Evolutionary conservation across 2,888 invertebrate species (phyloP).

Genomic region (Pycnomerus fuliginosus): DNA sequence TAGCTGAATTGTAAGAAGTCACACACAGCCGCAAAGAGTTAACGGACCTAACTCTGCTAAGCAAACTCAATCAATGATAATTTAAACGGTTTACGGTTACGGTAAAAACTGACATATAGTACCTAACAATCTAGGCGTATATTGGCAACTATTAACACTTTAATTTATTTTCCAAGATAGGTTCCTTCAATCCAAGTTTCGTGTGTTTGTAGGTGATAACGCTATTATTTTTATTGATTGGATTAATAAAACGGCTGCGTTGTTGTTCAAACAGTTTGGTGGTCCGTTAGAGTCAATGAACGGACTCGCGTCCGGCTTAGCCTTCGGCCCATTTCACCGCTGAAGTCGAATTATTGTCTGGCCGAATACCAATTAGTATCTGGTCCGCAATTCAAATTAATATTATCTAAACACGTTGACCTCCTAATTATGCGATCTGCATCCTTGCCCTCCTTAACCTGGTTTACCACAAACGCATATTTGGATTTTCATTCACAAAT

Average conservation of each 20-base stretch:
- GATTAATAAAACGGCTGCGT: too few relatives aligned
- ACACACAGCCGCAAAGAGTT: too few relatives aligned
- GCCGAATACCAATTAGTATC: constrained; percentile 28
- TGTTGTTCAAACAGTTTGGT: constrained; percentile 19
- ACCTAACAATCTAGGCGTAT: too few relatives aligned
- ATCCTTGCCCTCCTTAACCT: constrained; percentile 45
- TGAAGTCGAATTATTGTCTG: constrained; percentile 12
- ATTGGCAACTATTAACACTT: too few relatives aligned
- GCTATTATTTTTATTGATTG: too few relatives aligned
- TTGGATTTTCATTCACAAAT: neutral
- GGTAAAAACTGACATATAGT: too few relatives aligned
- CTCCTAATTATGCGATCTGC: constrained; percentile 33
- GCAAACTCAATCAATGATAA: constrained; percentile 8
- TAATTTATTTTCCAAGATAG: too few relatives aligned
- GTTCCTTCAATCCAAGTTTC: too few relatives aligned
- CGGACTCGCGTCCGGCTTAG: constrained; percentile 15
- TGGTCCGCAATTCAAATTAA: constrained; percentile 17
- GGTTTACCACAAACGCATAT: constrained; percentile 27
- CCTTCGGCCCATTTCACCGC: constrained; percentile 20
- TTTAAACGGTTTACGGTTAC: constrained; percentile 18
- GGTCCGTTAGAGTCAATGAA: constrained; percentile 23
- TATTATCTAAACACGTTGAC: constrained; percentile 25
- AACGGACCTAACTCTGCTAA: constrained; percentile 10
- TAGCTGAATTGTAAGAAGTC: too few relatives aligned
- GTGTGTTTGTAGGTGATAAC: too few relatives aligned